Evolutionary conservation across 2,797 vertebrate species (phyloP), one percentile per base, ranked within the genome.

Genomic region (Acridotheres tristis): DNA sequence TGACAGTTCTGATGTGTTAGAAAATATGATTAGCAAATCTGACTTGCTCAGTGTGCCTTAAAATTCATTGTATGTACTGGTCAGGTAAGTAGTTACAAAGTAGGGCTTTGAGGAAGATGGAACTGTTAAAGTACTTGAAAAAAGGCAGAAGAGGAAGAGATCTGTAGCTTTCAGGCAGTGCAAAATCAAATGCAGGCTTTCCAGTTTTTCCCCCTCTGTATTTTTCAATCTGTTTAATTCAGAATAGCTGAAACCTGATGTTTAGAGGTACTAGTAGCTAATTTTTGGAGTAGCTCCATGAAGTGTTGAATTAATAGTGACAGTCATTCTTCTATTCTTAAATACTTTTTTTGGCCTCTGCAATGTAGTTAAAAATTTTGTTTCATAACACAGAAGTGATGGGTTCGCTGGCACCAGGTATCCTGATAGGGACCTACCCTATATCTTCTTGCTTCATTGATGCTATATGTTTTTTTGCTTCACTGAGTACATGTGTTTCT

Each of bases 151-250:
- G 32, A 55, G 15, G 40, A 58, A 65, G 48, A 90, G 40, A 38
- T 36, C 4, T 57, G 34, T 38, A 68, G 40, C 38, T 88, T 81
- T 53, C 13, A 72, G 36, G 30, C 29, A 88, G 2, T 63, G 38
- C 34, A 50, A 77, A 86, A 78, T 67, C 18, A 72, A 73, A 63
- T 45, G 13, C 8, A 36, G 8, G 13, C 43, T 74, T 88, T 67
- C 18, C 2, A n/a, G 0, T 16, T 45, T 7, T 3, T 2, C 4
- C 6, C 8, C 1, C 3, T 6, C 15, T 32, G 32, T 83, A 40
- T 85, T 89, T 82, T 42, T 87, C 13, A 22, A 10, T 61, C 32
- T 7, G 1, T 75, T 68, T 50, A 5, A 25, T 63, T 69, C 59
- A 67, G 29, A 85, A 43, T 61, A 47, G 20, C 47, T 77, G 66